Evolutionary conservation across 2,797 vertebrate species (phyloP).

Genomic region (Protonibea diacanthus): DNA sequence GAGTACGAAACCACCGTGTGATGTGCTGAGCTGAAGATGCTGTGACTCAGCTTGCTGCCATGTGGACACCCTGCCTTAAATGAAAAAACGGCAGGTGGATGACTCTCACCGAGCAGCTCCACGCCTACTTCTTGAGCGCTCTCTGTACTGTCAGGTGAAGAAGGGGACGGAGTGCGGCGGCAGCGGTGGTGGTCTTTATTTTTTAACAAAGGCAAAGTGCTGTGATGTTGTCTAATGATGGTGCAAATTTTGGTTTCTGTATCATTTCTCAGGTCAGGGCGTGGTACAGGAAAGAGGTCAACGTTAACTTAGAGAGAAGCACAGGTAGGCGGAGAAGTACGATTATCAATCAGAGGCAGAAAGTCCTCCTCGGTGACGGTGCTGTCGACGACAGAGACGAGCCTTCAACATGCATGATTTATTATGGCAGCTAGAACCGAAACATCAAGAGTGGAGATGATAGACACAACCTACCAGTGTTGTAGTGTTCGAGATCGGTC

Average conservation of each 20-base stretch:
- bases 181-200: slow-evolving; percentile 37
- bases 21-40: slow-evolving; percentile 54
- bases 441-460: slow-evolving; percentile 18
- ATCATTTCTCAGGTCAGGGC: slow-evolving; percentile 78
- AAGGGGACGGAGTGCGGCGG: slow-evolving; percentile 8
- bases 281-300: slow-evolving; percentile 58
- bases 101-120: slow-evolving; percentile 62
- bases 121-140: slow-evolving; percentile 30
- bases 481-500: too few species aligned
- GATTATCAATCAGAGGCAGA: slow-evolving; percentile 66
- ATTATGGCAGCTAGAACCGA: slow-evolving; percentile 77
- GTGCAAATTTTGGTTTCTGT: slow-evolving; percentile 75
- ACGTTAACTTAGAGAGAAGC: slow-evolving; percentile 38
- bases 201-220: slow-evolving; percentile 53
- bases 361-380: slow-evolving; percentile 62
- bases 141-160: slow-evolving; percentile 31
- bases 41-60: slow-evolving; percentile 43
- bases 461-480: too few species aligned
- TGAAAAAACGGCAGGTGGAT: slow-evolving; percentile 53
- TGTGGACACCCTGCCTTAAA: slow-evolving; percentile 48
- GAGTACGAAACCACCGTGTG: slow-evolving; percentile 98
- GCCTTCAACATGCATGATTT: slow-evolving; percentile 78
- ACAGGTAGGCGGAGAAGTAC: slow-evolving; percentile 46
- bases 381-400: slow-evolving; percentile 63
- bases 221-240: slow-evolving; percentile 59